Evolutionary conservation across 2,797 vertebrate species (phyloP).

Genomic region (Gastrophryne carolinensis): DNA sequence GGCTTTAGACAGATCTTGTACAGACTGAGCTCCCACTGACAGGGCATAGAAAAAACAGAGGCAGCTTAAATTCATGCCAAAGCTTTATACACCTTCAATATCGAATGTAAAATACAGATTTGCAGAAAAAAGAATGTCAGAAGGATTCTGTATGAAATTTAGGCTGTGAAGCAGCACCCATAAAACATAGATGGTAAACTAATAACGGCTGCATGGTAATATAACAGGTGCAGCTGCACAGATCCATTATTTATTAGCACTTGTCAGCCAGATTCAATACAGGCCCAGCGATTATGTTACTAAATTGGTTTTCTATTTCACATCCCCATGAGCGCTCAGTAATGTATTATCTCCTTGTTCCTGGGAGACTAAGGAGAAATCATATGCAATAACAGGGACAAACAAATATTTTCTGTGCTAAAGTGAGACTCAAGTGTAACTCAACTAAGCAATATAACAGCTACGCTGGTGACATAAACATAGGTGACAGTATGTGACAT

Average conservation of each 20-base stretch:
- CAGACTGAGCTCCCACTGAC: too few relatives aligned
- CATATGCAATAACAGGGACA: slow-evolving; percentile 3
- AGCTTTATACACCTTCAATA: neutral
- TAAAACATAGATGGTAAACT: slow-evolving; percentile 41
- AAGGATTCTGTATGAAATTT: neutral
- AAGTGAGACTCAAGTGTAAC: neutral
- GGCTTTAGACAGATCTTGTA: too few relatives aligned
- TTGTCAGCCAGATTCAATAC: slow-evolving; percentile 34
- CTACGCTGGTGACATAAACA: neutral
- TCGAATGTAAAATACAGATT: neutral
- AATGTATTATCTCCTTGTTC: slow-evolving; percentile 1
- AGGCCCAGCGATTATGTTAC: slow-evolving; percentile 29
- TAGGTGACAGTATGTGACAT: too few relatives aligned
- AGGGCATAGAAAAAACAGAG: too few relatives aligned
- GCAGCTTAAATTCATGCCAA: too few relatives aligned
- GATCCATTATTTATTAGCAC: slow-evolving; percentile 44
- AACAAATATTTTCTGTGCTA: neutral
- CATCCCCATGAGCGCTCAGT: slow-evolving; percentile 10
- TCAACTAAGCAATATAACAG: too few relatives aligned
- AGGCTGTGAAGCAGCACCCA: neutral
- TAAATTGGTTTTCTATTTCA: slow-evolving; percentile 21
- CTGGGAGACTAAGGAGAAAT: slow-evolving; percentile 18
- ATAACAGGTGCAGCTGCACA: slow-evolving; percentile 22
- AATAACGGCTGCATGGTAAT: slow-evolving; percentile 14
- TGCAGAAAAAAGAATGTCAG: neutral